Evolutionary conservation across 1,140 invertebrate species (phyloP).

Genomic region (Piezodorus guildinii): DNA sequence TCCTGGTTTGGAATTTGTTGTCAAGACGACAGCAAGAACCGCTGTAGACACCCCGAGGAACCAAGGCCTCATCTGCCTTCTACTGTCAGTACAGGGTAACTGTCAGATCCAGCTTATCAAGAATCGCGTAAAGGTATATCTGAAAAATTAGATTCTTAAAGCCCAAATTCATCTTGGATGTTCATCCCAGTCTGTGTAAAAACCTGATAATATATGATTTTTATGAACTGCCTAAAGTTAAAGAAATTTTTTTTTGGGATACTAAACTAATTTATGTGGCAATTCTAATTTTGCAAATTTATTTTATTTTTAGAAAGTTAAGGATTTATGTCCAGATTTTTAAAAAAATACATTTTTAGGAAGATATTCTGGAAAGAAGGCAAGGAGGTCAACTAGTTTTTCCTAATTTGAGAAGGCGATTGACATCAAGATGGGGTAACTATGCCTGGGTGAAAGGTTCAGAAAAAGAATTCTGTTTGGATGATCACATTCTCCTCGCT

Average conservation of each 20-base stretch:
- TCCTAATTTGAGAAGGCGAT: conserved; percentile 44
- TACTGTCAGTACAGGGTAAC: conserved; percentile 46
- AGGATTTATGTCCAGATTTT: too few species aligned
- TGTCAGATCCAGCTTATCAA: neutral
- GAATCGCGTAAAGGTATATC: neutral
- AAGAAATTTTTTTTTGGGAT: too few species aligned
- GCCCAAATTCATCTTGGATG: neutral
- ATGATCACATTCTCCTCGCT: conserved; percentile 56
- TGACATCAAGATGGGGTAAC: conserved; percentile 51
- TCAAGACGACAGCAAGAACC: conserved; percentile 47
- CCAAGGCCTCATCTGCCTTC: conserved; percentile 53
- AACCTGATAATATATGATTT: too few species aligned
- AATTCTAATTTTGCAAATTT: too few species aligned
- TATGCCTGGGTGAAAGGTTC: conserved; percentile 47
- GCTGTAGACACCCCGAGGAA: conserved; percentile 54
- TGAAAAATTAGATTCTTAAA: neutral
- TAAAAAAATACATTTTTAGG: conserved; percentile 22
- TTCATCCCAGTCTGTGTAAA: too few species aligned
- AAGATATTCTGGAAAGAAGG: conserved; percentile 29
- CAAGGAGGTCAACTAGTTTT: conserved; percentile 27
- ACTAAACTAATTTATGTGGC: too few species aligned
- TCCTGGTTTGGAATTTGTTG: conserved; percentile 48
- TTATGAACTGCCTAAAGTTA: too few species aligned
- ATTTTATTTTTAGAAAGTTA: too few species aligned
- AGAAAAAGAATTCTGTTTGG: conserved; percentile 45